Evolutionary conservation across 2,113 vertebrate species (phyloP).

Genomic region (Astatoreochromis straeleni): DNA sequence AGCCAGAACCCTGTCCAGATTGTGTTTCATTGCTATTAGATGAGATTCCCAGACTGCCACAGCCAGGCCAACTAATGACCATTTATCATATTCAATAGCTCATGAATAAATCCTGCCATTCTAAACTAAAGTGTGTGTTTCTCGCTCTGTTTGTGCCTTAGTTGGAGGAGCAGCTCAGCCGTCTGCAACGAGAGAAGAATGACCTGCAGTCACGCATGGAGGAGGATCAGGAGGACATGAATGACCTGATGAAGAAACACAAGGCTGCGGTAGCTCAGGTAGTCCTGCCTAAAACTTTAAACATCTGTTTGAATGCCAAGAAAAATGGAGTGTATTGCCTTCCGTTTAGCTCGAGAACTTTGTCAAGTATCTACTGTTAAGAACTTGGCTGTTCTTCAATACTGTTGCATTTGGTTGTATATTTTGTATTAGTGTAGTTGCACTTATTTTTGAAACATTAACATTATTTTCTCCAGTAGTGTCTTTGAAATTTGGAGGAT

Average conservation of each 20-base stretch:
- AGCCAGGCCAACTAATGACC: conserved; percentile 46
- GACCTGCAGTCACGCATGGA: conserved; percentile 93
- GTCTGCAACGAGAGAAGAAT: conserved; percentile 93
- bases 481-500: conserved; percentile 23
- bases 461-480: neutral
- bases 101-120: conserved; percentile 54
- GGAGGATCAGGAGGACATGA: conserved; percentile 98
- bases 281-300: neutral
- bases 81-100: conserved; percentile 64
- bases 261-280: conserved; percentile 95
- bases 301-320: neutral
- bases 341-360: neutral
- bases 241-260: conserved; percentile 98
- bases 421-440: neutral
- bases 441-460: neutral
- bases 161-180: conserved; percentile 95
- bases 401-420: neutral
- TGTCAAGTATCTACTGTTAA: neutral
- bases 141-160: conserved; percentile 48
- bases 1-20: conserved; percentile 47
- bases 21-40: conserved; percentile 55
- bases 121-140: neutral
- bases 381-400: neutral
- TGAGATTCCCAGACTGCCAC: conserved; percentile 46
- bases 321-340: neutral